A percentile compares a stretch with the other conserved stretches of the same genome.
Conservation (phyloP, 2,797 vertebrate species). For the Crypturellus tataupa region DNA sequence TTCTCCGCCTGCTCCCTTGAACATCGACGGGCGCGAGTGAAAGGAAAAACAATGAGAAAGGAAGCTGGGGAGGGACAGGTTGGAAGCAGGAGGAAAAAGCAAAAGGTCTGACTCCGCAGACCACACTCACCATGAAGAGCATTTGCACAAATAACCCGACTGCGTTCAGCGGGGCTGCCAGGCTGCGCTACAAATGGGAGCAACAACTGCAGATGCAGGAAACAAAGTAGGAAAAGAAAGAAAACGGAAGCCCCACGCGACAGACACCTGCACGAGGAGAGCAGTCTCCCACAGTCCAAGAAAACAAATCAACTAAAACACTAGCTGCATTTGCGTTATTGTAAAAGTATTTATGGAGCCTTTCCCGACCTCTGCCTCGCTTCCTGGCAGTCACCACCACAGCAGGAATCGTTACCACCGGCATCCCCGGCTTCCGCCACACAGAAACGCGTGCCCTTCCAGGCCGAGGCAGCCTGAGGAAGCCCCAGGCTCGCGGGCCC, state of each 20-base stretch:
- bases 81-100: conserved; percentile 73
- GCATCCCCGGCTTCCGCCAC: conserved; percentile 39
- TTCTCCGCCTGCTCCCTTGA: conserved; percentile 36
- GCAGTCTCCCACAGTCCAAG: conserved; percentile 36
- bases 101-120: conserved; percentile 69
- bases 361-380: conserved; percentile 44
- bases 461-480: background rate
- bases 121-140: conserved; percentile 28
- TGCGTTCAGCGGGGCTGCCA: conserved; percentile 14
- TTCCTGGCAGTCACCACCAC: conserved; percentile 65
- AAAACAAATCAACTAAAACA: conserved; percentile 58
- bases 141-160: conserved; percentile 55
- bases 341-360: conserved; percentile 66
- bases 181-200: conserved; percentile 29
- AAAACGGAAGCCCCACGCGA: conserved; percentile 64
- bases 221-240: conserved; percentile 68
- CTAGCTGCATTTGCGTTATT: conserved; percentile 51
- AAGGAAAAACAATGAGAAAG: conserved; percentile 75
- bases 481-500: background rate
- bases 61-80: conserved; percentile 74
- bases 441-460: conserved; percentile 15
- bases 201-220: conserved; percentile 64
- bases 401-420: conserved; percentile 61
- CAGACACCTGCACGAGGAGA: conserved; percentile 52
- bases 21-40: conserved; percentile 67